Evolutionary conservation across 2,797 vertebrate species (phyloP).

Genomic region (Molossus alvarezi): DNA sequence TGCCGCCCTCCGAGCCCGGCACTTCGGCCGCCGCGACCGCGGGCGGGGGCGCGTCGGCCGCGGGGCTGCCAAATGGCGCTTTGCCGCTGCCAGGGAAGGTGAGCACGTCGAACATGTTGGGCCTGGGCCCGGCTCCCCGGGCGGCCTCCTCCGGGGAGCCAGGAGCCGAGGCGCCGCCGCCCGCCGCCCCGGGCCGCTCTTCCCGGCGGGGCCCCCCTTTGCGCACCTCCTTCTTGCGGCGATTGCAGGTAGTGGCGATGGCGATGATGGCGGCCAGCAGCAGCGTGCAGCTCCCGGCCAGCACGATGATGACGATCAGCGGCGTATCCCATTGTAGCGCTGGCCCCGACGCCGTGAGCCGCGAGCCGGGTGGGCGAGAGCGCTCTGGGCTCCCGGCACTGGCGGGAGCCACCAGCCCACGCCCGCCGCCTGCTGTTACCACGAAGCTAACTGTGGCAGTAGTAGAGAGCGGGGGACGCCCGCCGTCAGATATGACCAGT

Average conservation of each 20-base stretch:
- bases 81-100: slow-evolving; percentile 95
- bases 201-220: slow-evolving; percentile 90
- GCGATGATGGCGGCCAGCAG: slow-evolving; percentile 96
- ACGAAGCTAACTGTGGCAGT: slow-evolving; percentile 94
- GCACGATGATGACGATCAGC: slow-evolving; percentile 95
- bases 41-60: slow-evolving; percentile 91
- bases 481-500: slow-evolving; percentile 94
- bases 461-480: slow-evolving; percentile 94
- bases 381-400: slow-evolving; percentile 88
- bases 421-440: slow-evolving; percentile 92
- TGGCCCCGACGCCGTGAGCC: slow-evolving; percentile 90
- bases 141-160: slow-evolving; percentile 92
- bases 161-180: slow-evolving; percentile 85
- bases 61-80: slow-evolving; percentile 90
- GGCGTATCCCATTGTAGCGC: slow-evolving; percentile 95
- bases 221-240: slow-evolving; percentile 92
- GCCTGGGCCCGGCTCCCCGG: slow-evolving; percentile 92
- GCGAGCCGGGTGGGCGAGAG: slow-evolving; percentile 84
- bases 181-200: slow-evolving; percentile 92
- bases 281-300: slow-evolving; percentile 97
- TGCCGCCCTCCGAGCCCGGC: slow-evolving; percentile 86
- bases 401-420: slow-evolving; percentile 89
- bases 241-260: slow-evolving; percentile 96
- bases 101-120: slow-evolving; percentile 94
- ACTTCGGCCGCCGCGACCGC: slow-evolving; percentile 89